Percentiles rank a stretch among this genome's conserved stretches.
Conservation (phyloP, 92 coral and sea anemone genomes). For the Palythoa heliodiscus region DNA sequence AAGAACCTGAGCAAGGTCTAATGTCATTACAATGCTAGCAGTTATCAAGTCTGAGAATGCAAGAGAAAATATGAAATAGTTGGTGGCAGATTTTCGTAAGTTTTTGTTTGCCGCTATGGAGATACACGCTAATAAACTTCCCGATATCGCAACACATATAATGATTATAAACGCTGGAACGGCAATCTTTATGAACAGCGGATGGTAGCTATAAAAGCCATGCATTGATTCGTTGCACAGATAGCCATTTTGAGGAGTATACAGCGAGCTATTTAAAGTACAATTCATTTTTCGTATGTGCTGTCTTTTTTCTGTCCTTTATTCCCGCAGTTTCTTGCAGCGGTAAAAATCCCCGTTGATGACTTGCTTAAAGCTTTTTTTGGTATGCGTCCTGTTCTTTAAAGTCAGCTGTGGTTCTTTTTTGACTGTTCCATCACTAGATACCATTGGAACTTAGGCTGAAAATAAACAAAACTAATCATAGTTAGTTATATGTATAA, state of each 20-base stretch:
- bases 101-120: conserved; percentile 60
- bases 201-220: neutral
- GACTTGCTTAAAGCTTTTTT: neutral
- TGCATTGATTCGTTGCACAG: neutral
- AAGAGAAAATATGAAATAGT: conserved; percentile 72
- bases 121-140: conserved; percentile 62
- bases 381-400: too few relatives aligned
- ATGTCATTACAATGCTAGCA: conserved; percentile 65
- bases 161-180: conserved; percentile 37
- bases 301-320: neutral
- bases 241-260: neutral
- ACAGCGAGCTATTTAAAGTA: neutral
- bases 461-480: too few relatives aligned
- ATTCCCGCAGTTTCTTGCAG: neutral
- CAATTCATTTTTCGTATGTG: conserved; percentile 1
- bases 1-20: conserved; percentile 67
- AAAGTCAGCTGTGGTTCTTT: too few relatives aligned
- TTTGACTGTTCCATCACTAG: too few relatives aligned
- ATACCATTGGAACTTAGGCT: too few relatives aligned
- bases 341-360: neutral
- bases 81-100: conserved; percentile 62
- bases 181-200: neutral
- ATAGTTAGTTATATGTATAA: too few relatives aligned
- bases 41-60: conserved; percentile 82
- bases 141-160: conserved; percentile 63